Percentiles rank a stretch among this genome's conserved stretches.
Evolutionary conservation across 2,888 invertebrate species (phyloP).

Genomic region (Metopia argyrocephala): DNA sequence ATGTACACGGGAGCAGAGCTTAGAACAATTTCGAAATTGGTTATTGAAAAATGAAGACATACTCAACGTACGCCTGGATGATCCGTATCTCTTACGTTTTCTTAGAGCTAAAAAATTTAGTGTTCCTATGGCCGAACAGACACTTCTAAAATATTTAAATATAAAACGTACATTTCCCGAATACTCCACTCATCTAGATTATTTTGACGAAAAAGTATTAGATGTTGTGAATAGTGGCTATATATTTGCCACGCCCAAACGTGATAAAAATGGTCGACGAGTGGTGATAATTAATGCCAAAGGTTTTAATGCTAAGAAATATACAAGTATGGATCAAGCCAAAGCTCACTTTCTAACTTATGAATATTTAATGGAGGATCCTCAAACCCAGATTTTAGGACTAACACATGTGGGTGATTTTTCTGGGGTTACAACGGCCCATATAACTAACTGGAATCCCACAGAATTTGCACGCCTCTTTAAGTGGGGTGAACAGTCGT

Average conservation of each 20-base stretch:
- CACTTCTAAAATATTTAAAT: conserved; percentile 87
- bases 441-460: conserved; percentile 86
- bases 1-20: conserved; percentile 81
- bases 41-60: conserved; percentile 85
- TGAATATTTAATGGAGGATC: conserved; percentile 87
- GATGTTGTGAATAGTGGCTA: conserved; percentile 86
- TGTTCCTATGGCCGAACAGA: conserved; percentile 88
- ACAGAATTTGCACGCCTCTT: conserved; percentile 85
- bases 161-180: conserved; percentile 85
- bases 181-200: conserved; percentile 83
- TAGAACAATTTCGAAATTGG: conserved; percentile 85
- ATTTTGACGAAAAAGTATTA: conserved; percentile 81
- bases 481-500: conserved; percentile 89
- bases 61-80: conserved; percentile 84
- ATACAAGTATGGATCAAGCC: conserved; percentile 85
- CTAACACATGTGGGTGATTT: conserved; percentile 86
- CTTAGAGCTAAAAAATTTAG: conserved; percentile 88
- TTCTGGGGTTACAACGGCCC: conserved; percentile 81
- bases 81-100: conserved; percentile 86
- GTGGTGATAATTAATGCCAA: conserved; percentile 84
- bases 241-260: conserved; percentile 86
- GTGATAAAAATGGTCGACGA: conserved; percentile 85
- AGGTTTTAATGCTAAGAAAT: conserved; percentile 84
- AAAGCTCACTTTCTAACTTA: conserved; percentile 85
- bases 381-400: conserved; percentile 87